Evolutionary conservation across 1,140 invertebrate species (phyloP).

Genomic region (Drosophila pseudoananassae): DNA sequence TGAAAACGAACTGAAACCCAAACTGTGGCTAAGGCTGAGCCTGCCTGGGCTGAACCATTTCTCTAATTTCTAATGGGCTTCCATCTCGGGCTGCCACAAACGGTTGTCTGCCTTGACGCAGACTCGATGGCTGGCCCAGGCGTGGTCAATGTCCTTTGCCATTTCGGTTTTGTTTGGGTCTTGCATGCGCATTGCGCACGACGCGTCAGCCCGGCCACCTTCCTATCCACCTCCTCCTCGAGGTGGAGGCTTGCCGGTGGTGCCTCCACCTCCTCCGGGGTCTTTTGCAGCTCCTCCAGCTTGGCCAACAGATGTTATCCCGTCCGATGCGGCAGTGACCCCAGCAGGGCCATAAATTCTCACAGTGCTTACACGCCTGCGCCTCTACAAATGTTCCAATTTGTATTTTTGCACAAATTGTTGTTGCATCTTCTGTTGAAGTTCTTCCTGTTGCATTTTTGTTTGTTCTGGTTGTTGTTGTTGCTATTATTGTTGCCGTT

Average conservation of each 20-base stretch:
- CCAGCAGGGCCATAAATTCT: constrained; percentile 79
- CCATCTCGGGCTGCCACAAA: constrained; percentile 55
- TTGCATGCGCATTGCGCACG: constrained; percentile 79
- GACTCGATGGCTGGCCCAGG: constrained; percentile 26
- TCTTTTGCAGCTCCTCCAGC: constrained; percentile 6
- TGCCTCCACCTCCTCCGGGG: constrained; percentile 2
- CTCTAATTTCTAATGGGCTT: constrained; percentile 66
- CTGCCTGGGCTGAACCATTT: constrained; percentile 59
- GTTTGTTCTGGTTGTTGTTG: constrained; percentile 2
- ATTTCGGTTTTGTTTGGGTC: constrained; percentile 44
- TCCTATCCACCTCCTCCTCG: not conserved
- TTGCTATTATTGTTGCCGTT: constrained; percentile 10
- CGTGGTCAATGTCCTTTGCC: constrained; percentile 73
- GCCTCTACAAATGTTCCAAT: constrained; percentile 77
- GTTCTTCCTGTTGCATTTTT: constrained; percentile 22
- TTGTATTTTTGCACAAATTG: constrained; percentile 81
- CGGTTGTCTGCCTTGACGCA: constrained; percentile 32
- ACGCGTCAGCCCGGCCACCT: constrained; percentile 58
- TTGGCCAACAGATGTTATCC: constrained; percentile 72
- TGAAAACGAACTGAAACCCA: not conserved
- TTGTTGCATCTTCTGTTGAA: constrained; percentile 45
- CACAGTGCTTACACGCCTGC: constrained; percentile 65
- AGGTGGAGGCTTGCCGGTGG: no score
- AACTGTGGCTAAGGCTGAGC: not conserved
- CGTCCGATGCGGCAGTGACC: constrained; percentile 67